phyloP scores from a whole-genome alignment of 2,797 vertebrate species.

The Danio choprae region DNA sequence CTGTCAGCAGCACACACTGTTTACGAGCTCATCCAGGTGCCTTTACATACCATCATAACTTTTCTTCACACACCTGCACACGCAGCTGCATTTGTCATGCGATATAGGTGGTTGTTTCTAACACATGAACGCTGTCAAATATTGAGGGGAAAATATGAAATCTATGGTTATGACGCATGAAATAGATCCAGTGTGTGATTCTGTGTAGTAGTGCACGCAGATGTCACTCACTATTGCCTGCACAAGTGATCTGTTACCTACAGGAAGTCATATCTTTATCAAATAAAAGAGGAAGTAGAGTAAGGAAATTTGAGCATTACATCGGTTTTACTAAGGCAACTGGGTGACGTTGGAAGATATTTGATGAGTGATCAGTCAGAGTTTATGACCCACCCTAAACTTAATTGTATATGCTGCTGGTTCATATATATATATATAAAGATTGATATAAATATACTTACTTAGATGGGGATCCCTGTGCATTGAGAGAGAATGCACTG shows the following conservation, averaged over 20 bases:
- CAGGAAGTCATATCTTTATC: slow-evolving; percentile 45
- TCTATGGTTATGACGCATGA: slow-evolving; percentile 4
- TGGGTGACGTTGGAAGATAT: slow-evolving; percentile 18
- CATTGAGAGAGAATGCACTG: slow-evolving; percentile 70
- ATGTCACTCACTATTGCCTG: slow-evolving; percentile 43
- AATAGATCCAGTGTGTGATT: neutral
- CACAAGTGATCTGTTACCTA: slow-evolving; percentile 32
- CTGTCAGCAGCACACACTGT: slow-evolving; percentile 39
- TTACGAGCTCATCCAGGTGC: slow-evolving; percentile 21
- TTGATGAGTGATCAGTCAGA: slow-evolving; percentile 30
- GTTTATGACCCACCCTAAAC: slow-evolving; percentile 3
- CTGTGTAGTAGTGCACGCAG: slow-evolving; percentile 9
- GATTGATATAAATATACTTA: slow-evolving; percentile 64
- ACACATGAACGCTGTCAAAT: neutral
- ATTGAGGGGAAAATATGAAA: neutral
- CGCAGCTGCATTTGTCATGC: slow-evolving; percentile 49
- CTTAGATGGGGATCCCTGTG: slow-evolving; percentile 66
- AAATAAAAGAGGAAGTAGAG: slow-evolving; percentile 45
- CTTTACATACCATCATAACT: slow-evolving; percentile 23
- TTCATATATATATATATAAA: neutral
- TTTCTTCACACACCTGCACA: slow-evolving; percentile 50
- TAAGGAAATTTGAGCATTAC: slow-evolving; percentile 24
- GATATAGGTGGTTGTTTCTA: slow-evolving; percentile 16
- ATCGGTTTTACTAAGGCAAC: neutral
- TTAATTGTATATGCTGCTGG: slow-evolving; percentile 1